Base-by-base conservation (phyloP, 2,888 invertebrate species). In the Stenurella melanura region DNA sequence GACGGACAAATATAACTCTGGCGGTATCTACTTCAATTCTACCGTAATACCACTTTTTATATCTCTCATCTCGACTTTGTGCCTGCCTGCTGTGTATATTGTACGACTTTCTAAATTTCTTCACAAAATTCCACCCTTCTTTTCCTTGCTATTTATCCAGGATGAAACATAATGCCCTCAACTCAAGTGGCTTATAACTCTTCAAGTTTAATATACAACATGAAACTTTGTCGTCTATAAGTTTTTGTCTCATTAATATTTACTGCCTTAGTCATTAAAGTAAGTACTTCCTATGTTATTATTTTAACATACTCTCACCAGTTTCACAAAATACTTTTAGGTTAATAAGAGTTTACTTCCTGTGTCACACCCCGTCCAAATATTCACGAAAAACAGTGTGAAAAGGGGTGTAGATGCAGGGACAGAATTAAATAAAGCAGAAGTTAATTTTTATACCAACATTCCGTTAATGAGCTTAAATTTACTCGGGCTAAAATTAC, bases 1-100 rank as follows among this genome's bases (percentile, higher is more conserved):
- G 64, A 77, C 79, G 78, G 75, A 79, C 80, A 80, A 81, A 81
- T 79, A 79, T 81, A 82, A 79, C 79, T 82, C 79, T 78, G 76
- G 80, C 73, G 78, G 80, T 76, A 78, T 80, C 81, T 78, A 72
- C 78, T 82, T 80, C 80, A 80, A 80, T 80, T 80, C 78, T 42
- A 73, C 21, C 76, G 75, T 78, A 78, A 80, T 80, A 73, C 76
- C 68, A 18, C 69, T 80, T 81, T 81, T 81, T 81, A 80, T 80
- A 75, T 77, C 77, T 64, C 76, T 73, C 78, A 76, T 80, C 74
- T 75, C 74, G 71, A 70, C 68, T 54, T 57, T 73, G 61, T 38
- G 63, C 67, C 76, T 68, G 38, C 67, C 78, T 67, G 70, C 75
- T 71, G 71, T 74, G 73, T 74, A 76, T 69, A 70, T 70, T 70